Conservation (phyloP, 2,888 invertebrate species). For the Drosophila monieri region DNA sequence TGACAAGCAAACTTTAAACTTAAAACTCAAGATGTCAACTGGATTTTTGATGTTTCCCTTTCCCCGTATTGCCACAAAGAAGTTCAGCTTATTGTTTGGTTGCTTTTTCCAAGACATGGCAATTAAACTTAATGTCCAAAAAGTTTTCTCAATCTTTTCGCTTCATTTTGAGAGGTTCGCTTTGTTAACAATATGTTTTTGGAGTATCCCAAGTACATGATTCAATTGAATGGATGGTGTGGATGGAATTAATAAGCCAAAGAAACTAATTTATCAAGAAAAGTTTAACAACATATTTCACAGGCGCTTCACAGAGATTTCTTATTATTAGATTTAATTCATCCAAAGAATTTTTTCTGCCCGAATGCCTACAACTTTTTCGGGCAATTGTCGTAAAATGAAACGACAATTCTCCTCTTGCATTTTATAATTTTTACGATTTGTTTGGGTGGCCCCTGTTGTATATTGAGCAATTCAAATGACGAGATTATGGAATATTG, state of each 20-base stretch:
- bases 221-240: constrained; percentile 15
- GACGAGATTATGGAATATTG: constrained; percentile 16
- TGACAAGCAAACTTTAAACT: constrained; percentile 38
- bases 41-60: constrained; percentile 1
- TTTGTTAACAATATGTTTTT: constrained; percentile 46
- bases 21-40: constrained; percentile 34
- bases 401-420: constrained; percentile 31
- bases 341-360: constrained; percentile 14
- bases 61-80: neutral
- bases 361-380: constrained; percentile 30
- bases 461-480: constrained; percentile 20
- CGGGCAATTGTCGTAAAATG: constrained; percentile 35
- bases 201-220: constrained; percentile 7
- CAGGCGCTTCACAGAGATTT: neutral
- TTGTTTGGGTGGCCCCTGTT: constrained; percentile 17
- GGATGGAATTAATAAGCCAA: constrained; percentile 16
- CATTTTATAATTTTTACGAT: constrained; percentile 45
- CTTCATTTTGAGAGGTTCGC: constrained; percentile 15
- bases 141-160: constrained; percentile 50
- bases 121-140: constrained; percentile 70
- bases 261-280: constrained; percentile 7
- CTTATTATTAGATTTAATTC: constrained; percentile 14
- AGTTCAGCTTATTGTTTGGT: constrained; percentile 22
- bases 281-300: constrained; percentile 6
- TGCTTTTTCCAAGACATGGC: constrained; percentile 40